These are phyloP conservation scores for Rhagonycha fulva DNA, from an alignment of 2,888 invertebrate genomes.

Conservation along the genomic window DNA sequence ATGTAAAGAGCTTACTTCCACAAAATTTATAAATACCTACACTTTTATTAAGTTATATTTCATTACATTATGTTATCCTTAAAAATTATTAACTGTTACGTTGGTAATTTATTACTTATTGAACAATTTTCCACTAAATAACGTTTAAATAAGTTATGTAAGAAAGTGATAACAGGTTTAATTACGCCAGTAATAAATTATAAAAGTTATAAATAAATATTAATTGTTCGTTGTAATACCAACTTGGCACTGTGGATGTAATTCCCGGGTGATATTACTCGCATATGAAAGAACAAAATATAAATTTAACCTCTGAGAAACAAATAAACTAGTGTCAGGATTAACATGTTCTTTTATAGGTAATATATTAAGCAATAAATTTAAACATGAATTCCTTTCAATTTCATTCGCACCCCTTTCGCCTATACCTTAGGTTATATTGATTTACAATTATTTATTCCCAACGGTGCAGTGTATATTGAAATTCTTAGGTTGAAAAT, in stretches of 20 bases:
- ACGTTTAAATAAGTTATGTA: not conserved
- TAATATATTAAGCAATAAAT: not conserved
- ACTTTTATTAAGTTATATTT: not conserved
- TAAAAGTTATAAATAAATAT: not conserved
- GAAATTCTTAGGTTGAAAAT: slow-evolving; percentile 16
- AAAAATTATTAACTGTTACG: not conserved
- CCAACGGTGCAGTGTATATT: slow-evolving; percentile 10
- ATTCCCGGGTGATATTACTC: not conserved
- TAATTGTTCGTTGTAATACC: not conserved
- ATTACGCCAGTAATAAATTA: not conserved
- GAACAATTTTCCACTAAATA: not conserved
- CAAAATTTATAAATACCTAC: not conserved
- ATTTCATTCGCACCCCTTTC: slow-evolving; percentile 2
- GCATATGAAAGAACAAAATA: not conserved
- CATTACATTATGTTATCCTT: not conserved
- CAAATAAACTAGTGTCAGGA: not conserved
- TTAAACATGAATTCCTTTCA: not conserved
- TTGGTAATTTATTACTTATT: not conserved
- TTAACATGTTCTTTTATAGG: not conserved
- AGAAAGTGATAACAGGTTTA: not conserved
- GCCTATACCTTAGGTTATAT: not conserved
- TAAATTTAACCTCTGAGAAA: not conserved
- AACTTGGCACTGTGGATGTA: not conserved
- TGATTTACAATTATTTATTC: slow-evolving; percentile 20
- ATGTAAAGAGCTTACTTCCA: not conserved